Percentiles rank a stretch among this genome's conserved stretches.
Evolutionary conservation across 35 echinoderm and acorn worm genomes (phyloP).

Genomic region (Anneissia japonica): DNA sequence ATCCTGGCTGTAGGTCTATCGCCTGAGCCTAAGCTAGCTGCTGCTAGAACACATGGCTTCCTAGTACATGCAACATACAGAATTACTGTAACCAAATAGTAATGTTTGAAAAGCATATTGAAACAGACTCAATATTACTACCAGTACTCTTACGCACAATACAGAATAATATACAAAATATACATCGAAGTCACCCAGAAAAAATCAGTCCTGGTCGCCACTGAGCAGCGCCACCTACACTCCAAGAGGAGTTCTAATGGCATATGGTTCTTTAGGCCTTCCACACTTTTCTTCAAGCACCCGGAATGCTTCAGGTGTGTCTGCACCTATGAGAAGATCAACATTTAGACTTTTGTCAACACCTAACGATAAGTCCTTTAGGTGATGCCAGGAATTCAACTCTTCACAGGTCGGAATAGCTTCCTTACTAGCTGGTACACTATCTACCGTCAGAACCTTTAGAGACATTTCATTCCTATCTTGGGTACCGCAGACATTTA

Average conservation of each 20-base stretch:
- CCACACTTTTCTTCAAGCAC: conserved; percentile 7
- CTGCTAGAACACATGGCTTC: not conserved
- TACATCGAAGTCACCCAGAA: no score
- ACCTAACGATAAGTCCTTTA: conserved; percentile 8
- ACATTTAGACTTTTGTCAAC: not conserved
- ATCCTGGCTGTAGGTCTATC: no score
- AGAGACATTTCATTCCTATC: not conserved
- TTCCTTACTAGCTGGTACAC: not conserved
- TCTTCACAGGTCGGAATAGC: conserved; percentile 2
- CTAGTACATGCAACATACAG: no score
- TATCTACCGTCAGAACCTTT: not conserved
- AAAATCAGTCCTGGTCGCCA: no score
- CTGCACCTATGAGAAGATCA: conserved; percentile 16
- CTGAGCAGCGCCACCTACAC: conserved; percentile 16
- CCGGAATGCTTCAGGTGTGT: conserved; percentile 23
- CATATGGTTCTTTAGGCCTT: conserved; percentile 16
- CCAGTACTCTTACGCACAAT: no score
- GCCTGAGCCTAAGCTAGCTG: not conserved
- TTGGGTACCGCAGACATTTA: not conserved
- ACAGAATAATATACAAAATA: no score
- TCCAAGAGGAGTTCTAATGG: not conserved
- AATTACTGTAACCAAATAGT: no score
- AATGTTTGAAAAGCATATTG: no score
- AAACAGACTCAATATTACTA: no score
- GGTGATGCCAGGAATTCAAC: conserved; percentile 9